Evolutionary conservation across 2,113 vertebrate genomes (phyloP), one percentile per base, ranked within the genome.

Genomic region (Baryphthengus martii): DNA sequence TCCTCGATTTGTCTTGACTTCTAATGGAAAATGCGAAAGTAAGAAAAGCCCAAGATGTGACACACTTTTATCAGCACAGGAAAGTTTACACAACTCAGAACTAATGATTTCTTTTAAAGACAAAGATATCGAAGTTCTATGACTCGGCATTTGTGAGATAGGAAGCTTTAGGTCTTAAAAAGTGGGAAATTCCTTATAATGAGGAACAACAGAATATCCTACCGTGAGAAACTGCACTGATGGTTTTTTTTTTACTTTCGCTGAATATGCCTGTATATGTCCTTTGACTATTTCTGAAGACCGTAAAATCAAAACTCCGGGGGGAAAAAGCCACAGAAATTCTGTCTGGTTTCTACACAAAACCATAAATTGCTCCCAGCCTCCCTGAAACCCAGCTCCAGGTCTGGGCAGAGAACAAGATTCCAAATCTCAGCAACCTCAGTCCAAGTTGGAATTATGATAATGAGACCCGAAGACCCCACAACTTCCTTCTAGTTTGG

Each of bases 311-410:
- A 88, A 80, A 92, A 88, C 75, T 70, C 56, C 2, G 49, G 42
- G 61, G 50, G 53, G 3, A 6, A 49, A 52, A 87, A 53, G 33
- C 66, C 86, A 78, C 95, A 96, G 81, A 92, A 95, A 95, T 95
- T 94, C 58, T 66, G 44, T 91, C 70, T 89, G 72, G 74, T 95
- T 95, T 96, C 65, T 87, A 68, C 91, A 80, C 42, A 86, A 81
- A 93, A 84, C 85, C 85, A 83, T 89, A 85, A 90, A 95, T 74
- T 95, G 89, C 50, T 85, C 85, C 88, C 91, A 94, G 90, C 78
- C 78, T 71, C 55, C 75, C 68, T 33, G 72, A 74, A 89, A 90
- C 23, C 79, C 52, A 47, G 65, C 63, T 63, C 68, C n/a, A 53
- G 77, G 45, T 33, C 74, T 62, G 63, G 37, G 52, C 55, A 73